A percentile compares a stretch with the other conserved stretches of the same genome.
phyloP scores from a whole-genome alignment of 2,888 invertebrate species.

The Cephus sareptanus region DNA sequence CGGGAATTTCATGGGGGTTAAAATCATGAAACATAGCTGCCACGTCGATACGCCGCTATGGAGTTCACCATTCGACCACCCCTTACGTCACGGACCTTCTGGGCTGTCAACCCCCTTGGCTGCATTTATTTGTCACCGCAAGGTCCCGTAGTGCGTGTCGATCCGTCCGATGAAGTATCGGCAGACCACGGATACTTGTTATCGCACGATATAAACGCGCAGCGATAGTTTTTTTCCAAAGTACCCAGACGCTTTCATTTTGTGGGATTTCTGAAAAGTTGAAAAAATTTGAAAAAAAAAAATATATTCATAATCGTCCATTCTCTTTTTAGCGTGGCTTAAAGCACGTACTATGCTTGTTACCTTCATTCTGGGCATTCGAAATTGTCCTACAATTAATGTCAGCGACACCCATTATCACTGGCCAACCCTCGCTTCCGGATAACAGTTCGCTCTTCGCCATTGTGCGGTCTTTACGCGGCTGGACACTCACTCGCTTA shows the following conservation, averaged over 20 bases:
- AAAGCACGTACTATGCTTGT: neutral
- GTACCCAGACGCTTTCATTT: neutral
- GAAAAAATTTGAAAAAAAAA: too few species aligned
- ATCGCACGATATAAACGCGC: neutral
- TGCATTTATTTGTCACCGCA: neutral
- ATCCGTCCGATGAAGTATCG: neutral
- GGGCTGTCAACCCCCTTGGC: slow-evolving; percentile 26
- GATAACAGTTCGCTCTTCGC: slow-evolving; percentile 35
- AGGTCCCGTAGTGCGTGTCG: neutral
- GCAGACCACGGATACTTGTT: neutral
- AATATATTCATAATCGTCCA: neutral
- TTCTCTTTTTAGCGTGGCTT: neutral
- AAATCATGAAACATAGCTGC: slow-evolving; percentile 30
- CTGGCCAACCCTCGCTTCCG: slow-evolving; percentile 13
- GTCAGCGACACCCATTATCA: slow-evolving; percentile 55
- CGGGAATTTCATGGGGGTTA: slow-evolving; percentile 37
- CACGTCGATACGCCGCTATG: neutral
- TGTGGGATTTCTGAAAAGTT: neutral
- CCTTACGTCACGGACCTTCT: slow-evolving; percentile 24
- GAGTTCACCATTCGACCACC: neutral
- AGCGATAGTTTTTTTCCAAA: neutral
- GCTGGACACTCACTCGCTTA: slow-evolving; percentile 26
- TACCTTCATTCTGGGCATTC: neutral
- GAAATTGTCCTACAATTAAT: slow-evolving; percentile 46
- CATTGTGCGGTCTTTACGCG: slow-evolving; percentile 37